phyloP scores from a whole-genome alignment of 2,888 invertebrate genomes.

The Ophonus ardosiacus region DNA sequence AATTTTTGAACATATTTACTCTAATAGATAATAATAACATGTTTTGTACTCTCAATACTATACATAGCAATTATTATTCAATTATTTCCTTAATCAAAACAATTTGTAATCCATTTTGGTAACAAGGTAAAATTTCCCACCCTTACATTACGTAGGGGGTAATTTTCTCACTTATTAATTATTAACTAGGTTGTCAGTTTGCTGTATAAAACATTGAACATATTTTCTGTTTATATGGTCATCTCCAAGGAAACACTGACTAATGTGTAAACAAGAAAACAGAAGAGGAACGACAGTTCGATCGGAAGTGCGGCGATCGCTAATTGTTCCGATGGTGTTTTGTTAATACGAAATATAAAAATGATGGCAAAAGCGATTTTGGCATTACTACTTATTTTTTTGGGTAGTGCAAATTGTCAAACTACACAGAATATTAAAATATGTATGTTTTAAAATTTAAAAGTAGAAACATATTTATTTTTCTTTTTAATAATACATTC shows the following conservation, averaged over 20 bases:
- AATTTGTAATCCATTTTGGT: conserved; percentile 25
- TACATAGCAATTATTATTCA: neutral
- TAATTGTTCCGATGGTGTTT: conserved; percentile 23
- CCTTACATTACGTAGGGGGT: neutral
- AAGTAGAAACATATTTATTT: neutral
- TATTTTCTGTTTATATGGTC: conserved; percentile 50
- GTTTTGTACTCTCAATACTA: neutral
- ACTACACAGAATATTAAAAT: conserved; percentile 86
- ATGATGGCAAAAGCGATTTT: conserved; percentile 57
- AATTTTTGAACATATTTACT: too few species aligned
- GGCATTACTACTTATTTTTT: conserved; percentile 38
- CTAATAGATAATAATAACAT: too few species aligned
- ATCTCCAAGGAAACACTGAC: conserved; percentile 49
- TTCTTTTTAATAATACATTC: neutral
- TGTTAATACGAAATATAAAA: neutral
- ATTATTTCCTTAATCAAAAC: conserved; percentile 11
- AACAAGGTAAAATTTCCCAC: neutral
- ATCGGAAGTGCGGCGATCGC: conserved; percentile 36
- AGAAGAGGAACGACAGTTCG: conserved; percentile 7
- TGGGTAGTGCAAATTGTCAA: conserved; percentile 73
- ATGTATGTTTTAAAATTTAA: conserved; percentile 78
- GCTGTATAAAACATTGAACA: conserved; percentile 52
- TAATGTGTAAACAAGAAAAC: conserved; percentile 29
- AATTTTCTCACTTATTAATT: conserved; percentile 46
- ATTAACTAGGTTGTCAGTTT: conserved; percentile 36